A percentile compares a stretch with the other conserved stretches of the same genome.
phyloP scores from a whole-genome alignment of 2,797 vertebrate genomes.

The Sarcoramphus papa region DNA sequence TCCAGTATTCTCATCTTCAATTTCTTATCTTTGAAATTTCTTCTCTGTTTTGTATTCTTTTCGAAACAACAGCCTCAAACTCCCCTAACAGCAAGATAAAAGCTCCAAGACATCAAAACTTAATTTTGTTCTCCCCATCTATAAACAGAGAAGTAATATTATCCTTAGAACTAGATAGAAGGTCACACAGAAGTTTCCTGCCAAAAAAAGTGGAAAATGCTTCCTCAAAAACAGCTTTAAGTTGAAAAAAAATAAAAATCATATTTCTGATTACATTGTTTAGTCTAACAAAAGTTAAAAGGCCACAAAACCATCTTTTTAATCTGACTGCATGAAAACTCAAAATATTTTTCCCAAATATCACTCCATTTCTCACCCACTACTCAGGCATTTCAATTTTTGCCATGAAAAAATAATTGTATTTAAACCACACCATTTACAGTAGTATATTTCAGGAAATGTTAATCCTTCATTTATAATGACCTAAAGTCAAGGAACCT shows the following conservation, averaged over 20 bases:
- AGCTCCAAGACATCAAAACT: background rate
- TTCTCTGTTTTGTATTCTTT: background rate
- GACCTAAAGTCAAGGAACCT: background rate
- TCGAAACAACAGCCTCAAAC: background rate
- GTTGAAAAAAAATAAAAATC: background rate
- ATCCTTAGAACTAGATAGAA: background rate
- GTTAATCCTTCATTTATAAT: background rate
- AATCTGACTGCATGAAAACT: background rate
- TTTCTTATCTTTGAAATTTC: background rate
- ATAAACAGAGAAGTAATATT: background rate
- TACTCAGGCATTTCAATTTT: background rate
- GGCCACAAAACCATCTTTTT: background rate
- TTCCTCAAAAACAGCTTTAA: background rate
- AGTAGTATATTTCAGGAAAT: background rate
- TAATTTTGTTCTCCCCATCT: background rate
- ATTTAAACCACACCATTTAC: background rate
- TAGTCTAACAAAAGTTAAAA: background rate
- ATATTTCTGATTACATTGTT: background rate
- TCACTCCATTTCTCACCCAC: background rate
- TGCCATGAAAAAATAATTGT: background rate
- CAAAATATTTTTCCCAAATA: background rate
- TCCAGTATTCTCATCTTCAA: background rate
- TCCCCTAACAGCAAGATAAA: background rate
- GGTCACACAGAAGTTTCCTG: background rate
- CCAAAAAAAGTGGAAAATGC: background rate